Evolutionary conservation across 2,113 vertebrate genomes (phyloP), one percentile per base, ranked within the genome.

Genomic region (Bubo scandiacus): DNA sequence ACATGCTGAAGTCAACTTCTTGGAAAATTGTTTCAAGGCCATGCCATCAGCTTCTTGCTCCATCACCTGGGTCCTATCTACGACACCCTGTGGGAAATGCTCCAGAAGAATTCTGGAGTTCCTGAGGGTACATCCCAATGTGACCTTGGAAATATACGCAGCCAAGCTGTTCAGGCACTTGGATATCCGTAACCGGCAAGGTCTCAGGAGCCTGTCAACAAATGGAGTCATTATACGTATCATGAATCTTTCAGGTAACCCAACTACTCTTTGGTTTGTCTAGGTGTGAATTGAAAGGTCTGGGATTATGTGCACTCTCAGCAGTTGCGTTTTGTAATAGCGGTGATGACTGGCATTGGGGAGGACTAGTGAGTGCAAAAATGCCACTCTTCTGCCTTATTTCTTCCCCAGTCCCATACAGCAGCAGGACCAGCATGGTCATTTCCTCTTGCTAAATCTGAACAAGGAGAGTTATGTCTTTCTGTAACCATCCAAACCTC

Each of bases 51-150:
- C 26, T 91, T 6, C 8, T 77, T 98, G 97, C 81, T 96, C 68
- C 19, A 84, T 98, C 66, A 94, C 25, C 81, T 98, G 97, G 98
- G 89, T 97, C 97, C 61, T 98, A 55, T 97, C 97, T 43, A 90
- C 97, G 86, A 98, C 86, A 19, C 98, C 97, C 29, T 98, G 97
- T 52, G 95, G 94, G 68, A 67, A 65, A 2, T 98, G 98, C 27
- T 93, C 71, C 45, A 8, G 1, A 34, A 97, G 58, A 27, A 97
- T 98, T 42, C 23, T 81, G 43, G 25, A 94, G 8, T 98, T 98
- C 84, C 63, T 98, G 88, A 78, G 52, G 3, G 61, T 22, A 29
- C 27, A 87, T 70, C 90, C 85, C 16, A 83, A 71, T 1, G 93
- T 98, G 62, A 97, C 90, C 27, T 90, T 98, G 36, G 7, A 86